Base-by-base conservation (phyloP, 2,113 vertebrate species). In the Cygnus atratus region DNA sequence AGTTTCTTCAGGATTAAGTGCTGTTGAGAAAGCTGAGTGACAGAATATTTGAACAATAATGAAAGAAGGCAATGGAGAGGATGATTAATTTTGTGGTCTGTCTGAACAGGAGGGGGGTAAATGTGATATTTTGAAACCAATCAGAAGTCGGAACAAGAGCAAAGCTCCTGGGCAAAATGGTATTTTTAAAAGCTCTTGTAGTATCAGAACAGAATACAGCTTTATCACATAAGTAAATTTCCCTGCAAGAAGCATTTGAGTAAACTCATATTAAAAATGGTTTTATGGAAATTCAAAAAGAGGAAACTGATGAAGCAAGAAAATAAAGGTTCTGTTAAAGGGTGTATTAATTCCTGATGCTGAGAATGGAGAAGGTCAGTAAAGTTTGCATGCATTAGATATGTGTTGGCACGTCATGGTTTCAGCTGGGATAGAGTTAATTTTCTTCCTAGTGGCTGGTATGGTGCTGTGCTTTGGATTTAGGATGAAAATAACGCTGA, bases 331-430 rank as follows among this genome's bases (percentile, higher is more conserved):
- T 73, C 41, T 91, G 43, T 87, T 87, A 78, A 65, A 82, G 84
- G 66, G 28, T 57, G 6, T 48, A 44, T 94, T 70, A 87, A 89
- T 91, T 94, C 82, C 91, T 90, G 63, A 62, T 91, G 91, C 33
- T 50, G 84, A 22, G 72, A 41, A 58, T 24, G 33, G 78, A 48
- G 65, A 33, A 76, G 92, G 74, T 87, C 91, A 83, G 55, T 79
- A 26, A 91, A 58, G 37, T 72, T 6, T 80, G 59, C 41, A 24
- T 55, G 14, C 62, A 52, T 77, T 37, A 43, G 75, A 31, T 11
- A n/a, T 2, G 7, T 16, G 6, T 15, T 37, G 43, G 70, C 73
- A 59, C 50, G 7, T 52, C 50, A 25, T 52, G 25, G 50, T 52
- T 52, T 52, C 11, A 13, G 50, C 50, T 52, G 50, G 50, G 50